Conservation (phyloP, 1,140 invertebrate genomes). For the Hyphantria cunea region DNA sequence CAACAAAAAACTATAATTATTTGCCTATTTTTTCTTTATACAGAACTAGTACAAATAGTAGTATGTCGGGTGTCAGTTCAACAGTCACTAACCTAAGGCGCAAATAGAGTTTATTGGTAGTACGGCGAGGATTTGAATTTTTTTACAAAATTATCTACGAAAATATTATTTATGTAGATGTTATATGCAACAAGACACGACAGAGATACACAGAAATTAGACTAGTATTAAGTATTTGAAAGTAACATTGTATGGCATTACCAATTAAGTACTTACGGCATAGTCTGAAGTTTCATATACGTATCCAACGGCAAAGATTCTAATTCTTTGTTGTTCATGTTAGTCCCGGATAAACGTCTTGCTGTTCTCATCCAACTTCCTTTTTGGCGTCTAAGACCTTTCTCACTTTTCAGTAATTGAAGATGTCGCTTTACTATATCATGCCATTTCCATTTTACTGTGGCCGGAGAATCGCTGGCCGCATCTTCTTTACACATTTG, state of each 20-base stretch:
- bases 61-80: no score
- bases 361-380: conserved; percentile 83
- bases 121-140: no score
- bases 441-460: conserved; percentile 81
- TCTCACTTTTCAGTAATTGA: conserved; percentile 81
- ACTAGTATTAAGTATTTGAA: no score
- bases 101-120: no score
- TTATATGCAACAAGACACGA: no score
- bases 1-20: conserved; percentile 8
- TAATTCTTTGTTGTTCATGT: conserved; percentile 55
- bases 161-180: no score
- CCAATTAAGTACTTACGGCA: conserved; percentile 71
- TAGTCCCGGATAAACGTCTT: conserved; percentile 74
- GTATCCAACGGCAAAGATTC: conserved; percentile 63
- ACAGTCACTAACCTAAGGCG: no score
- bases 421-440: conserved; percentile 82
- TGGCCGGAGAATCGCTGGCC: conserved; percentile 79
- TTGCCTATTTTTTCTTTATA: no score
- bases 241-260: neutral
- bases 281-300: conserved; percentile 76
- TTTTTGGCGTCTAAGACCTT: conserved; percentile 81
- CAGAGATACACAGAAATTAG: no score
- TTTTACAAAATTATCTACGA: no score
- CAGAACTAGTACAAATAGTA: no score
- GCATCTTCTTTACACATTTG: conserved; percentile 82